phyloP scores from a whole-genome alignment of 2,113 vertebrate species.

The Lophochroa leadbeateri region DNA sequence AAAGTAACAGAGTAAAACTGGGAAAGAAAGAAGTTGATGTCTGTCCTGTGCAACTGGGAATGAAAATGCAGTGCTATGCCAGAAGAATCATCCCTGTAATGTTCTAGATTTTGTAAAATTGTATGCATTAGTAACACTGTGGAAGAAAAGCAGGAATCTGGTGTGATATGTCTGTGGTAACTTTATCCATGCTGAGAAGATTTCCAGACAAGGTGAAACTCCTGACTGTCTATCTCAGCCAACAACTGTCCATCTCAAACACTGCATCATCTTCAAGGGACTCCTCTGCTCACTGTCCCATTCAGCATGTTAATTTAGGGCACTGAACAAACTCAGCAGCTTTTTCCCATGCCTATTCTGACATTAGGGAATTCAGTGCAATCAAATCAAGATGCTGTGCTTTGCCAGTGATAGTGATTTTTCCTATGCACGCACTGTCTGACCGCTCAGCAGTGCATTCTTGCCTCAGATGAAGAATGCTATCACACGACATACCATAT shows the following conservation, averaged over 20 bases:
- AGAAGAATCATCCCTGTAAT: neutral
- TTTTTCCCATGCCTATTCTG: neutral
- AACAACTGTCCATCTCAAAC: neutral
- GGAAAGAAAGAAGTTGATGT: neutral
- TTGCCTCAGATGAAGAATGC: neutral
- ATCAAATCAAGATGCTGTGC: neutral
- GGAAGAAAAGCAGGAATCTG: neutral
- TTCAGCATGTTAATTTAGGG: neutral
- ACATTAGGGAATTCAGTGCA: accelerated
- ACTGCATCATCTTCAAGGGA: neutral
- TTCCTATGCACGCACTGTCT: neutral
- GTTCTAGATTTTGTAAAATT: neutral
- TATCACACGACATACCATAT: neutral
- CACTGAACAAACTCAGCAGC: neutral
- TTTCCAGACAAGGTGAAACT: neutral
- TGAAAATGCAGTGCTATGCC: neutral
- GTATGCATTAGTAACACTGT: too few species aligned
- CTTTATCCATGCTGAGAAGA: neutral
- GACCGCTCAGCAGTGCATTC: neutral
- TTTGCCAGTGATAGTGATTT: neutral
- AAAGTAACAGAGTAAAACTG: neutral
- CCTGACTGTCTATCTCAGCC: neutral
- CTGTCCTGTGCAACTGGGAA: neutral
- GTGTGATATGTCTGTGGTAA: neutral
- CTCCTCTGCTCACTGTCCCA: neutral